These are phyloP conservation scores for Resseliella maxima DNA, from an alignment of 2,888 invertebrate genomes.

Conservation along the genomic window DNA sequence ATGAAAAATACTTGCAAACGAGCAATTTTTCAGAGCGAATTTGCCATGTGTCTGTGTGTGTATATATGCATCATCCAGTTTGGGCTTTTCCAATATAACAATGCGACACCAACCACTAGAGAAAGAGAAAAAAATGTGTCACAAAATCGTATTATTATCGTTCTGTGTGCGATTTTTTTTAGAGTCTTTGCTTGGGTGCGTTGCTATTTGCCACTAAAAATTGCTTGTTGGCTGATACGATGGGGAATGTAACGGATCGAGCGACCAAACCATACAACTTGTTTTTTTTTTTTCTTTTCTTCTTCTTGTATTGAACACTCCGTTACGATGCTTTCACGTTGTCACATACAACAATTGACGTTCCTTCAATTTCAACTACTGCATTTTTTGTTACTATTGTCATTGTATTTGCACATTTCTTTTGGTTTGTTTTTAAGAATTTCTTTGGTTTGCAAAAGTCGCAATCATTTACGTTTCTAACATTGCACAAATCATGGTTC, in stretches of 20 bases:
- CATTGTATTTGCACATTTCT: too few species aligned
- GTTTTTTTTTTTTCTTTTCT: not conserved
- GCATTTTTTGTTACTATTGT: too few species aligned
- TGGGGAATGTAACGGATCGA: not conserved
- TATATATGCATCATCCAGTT: not conserved
- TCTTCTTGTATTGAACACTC: too few species aligned
- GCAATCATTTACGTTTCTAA: too few species aligned
- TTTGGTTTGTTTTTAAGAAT: not conserved
- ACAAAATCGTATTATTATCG: conserved; percentile 31
- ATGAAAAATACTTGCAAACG: not conserved
- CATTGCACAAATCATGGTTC: not conserved
- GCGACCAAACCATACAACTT: not conserved
- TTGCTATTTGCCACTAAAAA: not conserved
- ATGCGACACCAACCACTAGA: not conserved
- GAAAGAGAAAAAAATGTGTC: conserved; percentile 31
- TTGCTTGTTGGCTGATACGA: not conserved
- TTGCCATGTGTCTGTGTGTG: not conserved
- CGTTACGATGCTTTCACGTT: not conserved
- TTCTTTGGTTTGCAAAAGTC: not conserved
- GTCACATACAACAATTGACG: not conserved
- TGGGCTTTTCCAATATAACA: conserved; percentile 1
- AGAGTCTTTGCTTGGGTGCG: not conserved
- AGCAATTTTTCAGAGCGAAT: not conserved
- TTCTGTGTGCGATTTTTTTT: not conserved
- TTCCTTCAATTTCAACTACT: not conserved